These are phyloP conservation scores for Tursiops truncatus DNA, from an alignment of 2,113 vertebrate species.

Conservation along the genomic window DNA sequence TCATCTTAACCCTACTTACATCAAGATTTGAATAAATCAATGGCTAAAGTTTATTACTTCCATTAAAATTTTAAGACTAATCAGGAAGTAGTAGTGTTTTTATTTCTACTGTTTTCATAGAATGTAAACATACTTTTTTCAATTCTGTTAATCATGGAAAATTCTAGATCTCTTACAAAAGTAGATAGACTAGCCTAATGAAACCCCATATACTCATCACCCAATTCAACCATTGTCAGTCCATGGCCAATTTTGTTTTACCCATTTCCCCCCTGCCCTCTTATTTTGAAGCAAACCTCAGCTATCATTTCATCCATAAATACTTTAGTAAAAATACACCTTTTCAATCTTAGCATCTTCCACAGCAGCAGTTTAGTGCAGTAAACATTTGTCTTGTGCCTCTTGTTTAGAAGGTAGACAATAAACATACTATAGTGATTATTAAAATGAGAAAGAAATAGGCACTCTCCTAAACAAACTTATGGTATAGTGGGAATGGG, in stretches of 20 bases:
- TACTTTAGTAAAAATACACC: neutral
- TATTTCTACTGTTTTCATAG: conserved; percentile 21
- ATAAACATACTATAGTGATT: neutral
- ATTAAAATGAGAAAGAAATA: neutral
- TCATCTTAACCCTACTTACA: neutral
- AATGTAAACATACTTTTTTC: neutral
- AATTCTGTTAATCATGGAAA: neutral
- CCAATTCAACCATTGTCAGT: neutral
- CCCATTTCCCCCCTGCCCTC: neutral
- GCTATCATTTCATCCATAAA: neutral
- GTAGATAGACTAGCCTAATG: neutral
- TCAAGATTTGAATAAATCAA: conserved; percentile 20
- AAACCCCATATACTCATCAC: neutral
- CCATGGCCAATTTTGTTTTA: neutral
- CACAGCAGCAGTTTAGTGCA: neutral
- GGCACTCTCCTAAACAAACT: neutral
- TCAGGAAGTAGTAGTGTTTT: conserved; percentile 4
- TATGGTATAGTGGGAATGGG: neutral
- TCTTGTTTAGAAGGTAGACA: neutral
- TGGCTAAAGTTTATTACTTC: neutral
- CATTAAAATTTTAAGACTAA: neutral
- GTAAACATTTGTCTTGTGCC: neutral
- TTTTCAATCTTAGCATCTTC: neutral
- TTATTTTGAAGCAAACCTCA: conserved; percentile 21
- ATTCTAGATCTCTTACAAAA: neutral